Conservation (phyloP, 2,888 invertebrate genomes). For the Chalcis sispes region DNA sequence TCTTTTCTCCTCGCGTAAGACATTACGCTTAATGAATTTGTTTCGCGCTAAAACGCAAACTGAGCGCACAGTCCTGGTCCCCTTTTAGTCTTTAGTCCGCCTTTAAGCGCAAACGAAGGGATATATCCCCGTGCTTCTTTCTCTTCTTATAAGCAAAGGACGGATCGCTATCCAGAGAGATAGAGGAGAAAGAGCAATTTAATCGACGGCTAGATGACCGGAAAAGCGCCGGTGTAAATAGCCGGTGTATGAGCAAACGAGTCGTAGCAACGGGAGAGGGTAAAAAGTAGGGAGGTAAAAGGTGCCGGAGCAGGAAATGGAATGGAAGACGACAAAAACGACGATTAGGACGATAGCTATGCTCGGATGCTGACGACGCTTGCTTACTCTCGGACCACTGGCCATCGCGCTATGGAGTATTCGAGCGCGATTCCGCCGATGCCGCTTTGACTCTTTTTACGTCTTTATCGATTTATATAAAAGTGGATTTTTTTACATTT, state of each 20-base stretch:
- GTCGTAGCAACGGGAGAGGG: slow-evolving; percentile 41
- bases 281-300: slow-evolving; percentile 44
- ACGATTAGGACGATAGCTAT: slow-evolving; percentile 65
- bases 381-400: no score
- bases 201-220: slow-evolving; percentile 25
- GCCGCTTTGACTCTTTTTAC: no score
- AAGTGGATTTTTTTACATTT: no score
- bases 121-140: not conserved
- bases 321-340: slow-evolving; percentile 68
- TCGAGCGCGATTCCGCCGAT: not conserved
- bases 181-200: slow-evolving; percentile 21
- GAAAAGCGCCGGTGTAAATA: not conserved
- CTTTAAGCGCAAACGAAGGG: no score
- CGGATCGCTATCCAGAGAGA: no score
- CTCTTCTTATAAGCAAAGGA: not conserved
- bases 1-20: slow-evolving; percentile 21
- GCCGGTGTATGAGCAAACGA: not conserved
- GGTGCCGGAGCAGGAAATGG: slow-evolving; percentile 61
- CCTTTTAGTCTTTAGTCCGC: not conserved
- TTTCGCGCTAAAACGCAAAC: slow-evolving; percentile 35
- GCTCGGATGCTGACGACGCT: slow-evolving; percentile 58
- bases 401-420: no score
- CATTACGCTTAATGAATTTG: slow-evolving; percentile 57
- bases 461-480: no score
- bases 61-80: not conserved